Base-by-base conservation (phyloP, 2,797 vertebrate species). In the Scleropages formosus region DNA sequence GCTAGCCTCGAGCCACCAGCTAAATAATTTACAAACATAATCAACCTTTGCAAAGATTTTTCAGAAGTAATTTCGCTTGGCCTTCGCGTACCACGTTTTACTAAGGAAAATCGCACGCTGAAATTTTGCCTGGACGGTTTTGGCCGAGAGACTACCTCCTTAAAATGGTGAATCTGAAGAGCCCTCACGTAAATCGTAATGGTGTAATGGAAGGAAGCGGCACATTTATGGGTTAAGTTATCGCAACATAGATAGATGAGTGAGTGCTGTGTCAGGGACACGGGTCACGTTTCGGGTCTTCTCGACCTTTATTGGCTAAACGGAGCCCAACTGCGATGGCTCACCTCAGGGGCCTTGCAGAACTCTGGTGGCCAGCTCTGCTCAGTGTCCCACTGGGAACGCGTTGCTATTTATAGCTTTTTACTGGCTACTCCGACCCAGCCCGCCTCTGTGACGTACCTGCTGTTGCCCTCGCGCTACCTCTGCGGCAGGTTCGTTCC, bases 11-110 rank as follows among this genome's bases (percentile, higher is more conserved):
- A 94, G 95, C 91, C 87, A 90, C 89, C 87, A 83, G 90, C 91
- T 94, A 93, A 94, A 94, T 95, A 93, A 95, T 93, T 93, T 93
- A 94, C 87, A 91, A 89, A 90, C 86, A 91, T 95, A 95, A 96
- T 97, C 94, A 94, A 93, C 92, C 91, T 93, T 94, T 88, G 84
- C 92, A 92, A 93, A 94, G 93, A 93, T 93, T 93, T 92, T 92
- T 94, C 91, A 88, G 90, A 93, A 92, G 89, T 93, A 91, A 62
- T 62, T 62, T 16, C 6, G 31, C 44, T 39, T 18, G 31, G 4
- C 62, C 31, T 26, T 64, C 16, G 64, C 39, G 44, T 39, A 7
- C 26, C 65, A 18, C 15, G 11, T 65, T 24, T 65, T 18, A 65
- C 31, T 3, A 26, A 20, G 16, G 31, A 39, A 65, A 44, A 65